Conservation (phyloP, 2,797 vertebrate genomes). For the Pterois miles region DNA sequence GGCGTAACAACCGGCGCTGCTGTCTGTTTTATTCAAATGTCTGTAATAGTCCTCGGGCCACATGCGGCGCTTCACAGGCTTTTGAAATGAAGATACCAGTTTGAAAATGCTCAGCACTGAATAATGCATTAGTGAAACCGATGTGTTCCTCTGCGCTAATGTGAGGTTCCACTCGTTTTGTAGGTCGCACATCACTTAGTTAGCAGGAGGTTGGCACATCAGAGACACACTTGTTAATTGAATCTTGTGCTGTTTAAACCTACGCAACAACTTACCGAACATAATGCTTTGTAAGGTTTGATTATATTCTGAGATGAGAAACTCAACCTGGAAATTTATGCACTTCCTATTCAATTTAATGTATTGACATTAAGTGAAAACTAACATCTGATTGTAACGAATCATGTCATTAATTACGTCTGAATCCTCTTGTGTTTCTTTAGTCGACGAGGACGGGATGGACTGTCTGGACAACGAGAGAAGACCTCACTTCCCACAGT, state of each 20-base stretch:
- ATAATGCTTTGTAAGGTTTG: neutral
- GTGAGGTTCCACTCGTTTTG: conserved; percentile 57
- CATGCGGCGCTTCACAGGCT: conserved; percentile 49
- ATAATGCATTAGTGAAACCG: conserved; percentile 62
- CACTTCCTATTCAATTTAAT: neutral
- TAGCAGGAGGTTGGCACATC: conserved; percentile 48
- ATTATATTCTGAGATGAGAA: neutral
- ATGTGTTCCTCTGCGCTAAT: conserved; percentile 48
- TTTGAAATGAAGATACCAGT: conserved; percentile 46
- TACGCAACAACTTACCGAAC: neutral
- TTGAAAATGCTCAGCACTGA: conserved; percentile 60
- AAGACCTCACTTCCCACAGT: conserved; percentile 97
- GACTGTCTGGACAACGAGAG: conserved; percentile 97
- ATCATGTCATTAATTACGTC: neutral
- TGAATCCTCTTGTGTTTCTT: neutral
- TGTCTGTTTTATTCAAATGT: conserved; percentile 56
- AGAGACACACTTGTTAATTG: conserved; percentile 50
- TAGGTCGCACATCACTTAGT: conserved; percentile 54
- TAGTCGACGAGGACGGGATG: conserved; percentile 98
- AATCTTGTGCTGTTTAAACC: conserved; percentile 31
- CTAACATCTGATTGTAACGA: neutral
- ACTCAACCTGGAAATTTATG: neutral
- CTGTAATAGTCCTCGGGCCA: conserved; percentile 50
- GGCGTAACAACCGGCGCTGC: conserved; percentile 18
- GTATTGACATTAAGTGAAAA: neutral